phyloP scores from a whole-genome alignment of 2,113 vertebrate genomes.

The Myrmecobius fasciatus region DNA sequence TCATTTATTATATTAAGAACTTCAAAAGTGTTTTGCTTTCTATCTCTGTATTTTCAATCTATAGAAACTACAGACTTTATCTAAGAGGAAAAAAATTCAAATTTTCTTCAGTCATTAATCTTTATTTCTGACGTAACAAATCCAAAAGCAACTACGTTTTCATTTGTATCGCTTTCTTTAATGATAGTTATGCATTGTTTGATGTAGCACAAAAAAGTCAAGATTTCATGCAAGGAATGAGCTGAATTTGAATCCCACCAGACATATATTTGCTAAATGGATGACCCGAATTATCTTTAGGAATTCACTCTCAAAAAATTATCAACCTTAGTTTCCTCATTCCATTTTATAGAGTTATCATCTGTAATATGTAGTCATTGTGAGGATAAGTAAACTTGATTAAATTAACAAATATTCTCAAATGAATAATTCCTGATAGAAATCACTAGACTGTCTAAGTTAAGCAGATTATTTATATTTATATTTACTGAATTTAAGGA shows the following conservation, averaged over 20 bases:
- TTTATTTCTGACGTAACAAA: not conserved
- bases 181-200: not conserved
- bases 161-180: not conserved
- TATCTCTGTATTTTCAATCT: not conserved
- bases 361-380: not conserved
- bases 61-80: not conserved
- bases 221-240: not conserved
- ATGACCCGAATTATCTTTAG: not conserved
- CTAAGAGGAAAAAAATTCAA: not conserved
- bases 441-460: not conserved
- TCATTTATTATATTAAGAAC: slow-evolving; percentile 38
- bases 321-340: not conserved
- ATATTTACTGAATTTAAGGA: slow-evolving; percentile 20
- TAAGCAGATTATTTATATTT: not conserved
- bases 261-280: not conserved
- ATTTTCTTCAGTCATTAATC: not conserved
- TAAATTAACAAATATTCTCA: not conserved
- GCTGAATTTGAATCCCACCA: not conserved
- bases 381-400: not conserved
- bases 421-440: not conserved
- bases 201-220: not conserved
- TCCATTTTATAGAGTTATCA: not conserved
- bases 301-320: not conserved
- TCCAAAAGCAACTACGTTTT: not conserved
- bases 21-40: slow-evolving; percentile 17